Percentiles rank a stretch among this genome's conserved stretches.
phyloP scores from a whole-genome alignment of 2,113 vertebrate genomes.

The Phrynosoma blainvillii region DNA sequence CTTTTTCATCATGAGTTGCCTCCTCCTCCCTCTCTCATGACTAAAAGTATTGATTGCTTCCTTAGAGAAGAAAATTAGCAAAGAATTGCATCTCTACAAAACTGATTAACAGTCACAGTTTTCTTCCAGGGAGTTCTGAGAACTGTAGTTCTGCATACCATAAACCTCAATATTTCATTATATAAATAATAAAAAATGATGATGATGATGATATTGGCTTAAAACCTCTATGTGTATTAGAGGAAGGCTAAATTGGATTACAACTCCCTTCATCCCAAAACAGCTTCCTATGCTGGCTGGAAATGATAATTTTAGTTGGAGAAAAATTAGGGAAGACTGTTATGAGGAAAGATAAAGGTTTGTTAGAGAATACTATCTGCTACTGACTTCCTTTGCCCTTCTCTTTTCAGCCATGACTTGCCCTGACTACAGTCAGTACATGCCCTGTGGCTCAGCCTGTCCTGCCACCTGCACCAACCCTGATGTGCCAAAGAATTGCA shows the following conservation, averaged over 20 bases:
- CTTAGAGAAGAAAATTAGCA: too few species aligned
- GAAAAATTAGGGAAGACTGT: not conserved
- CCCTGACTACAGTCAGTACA: constrained; percentile 71
- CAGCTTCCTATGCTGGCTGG: too few species aligned
- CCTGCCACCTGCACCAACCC: constrained; percentile 68
- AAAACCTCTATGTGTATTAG: not conserved
- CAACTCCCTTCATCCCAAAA: not conserved
- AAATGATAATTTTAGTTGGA: too few species aligned
- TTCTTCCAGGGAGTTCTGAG: not conserved
- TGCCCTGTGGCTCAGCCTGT: constrained; percentile 69
- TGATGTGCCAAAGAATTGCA: constrained; percentile 48
- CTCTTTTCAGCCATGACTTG: constrained; percentile 72
- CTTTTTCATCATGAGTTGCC: too few species aligned
- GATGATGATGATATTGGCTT: too few species aligned
- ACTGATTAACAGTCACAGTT: not conserved
- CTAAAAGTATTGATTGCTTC: too few species aligned
- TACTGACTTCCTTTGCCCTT: constrained; percentile 65
- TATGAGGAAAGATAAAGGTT: constrained; percentile 64
- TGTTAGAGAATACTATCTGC: constrained; percentile 30
- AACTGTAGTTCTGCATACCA: not conserved
- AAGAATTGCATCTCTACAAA: too few species aligned
- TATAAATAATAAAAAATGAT: not conserved
- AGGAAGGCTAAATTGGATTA: not conserved
- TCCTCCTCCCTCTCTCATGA: too few species aligned
- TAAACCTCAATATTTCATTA: not conserved